Evolutionary conservation across 2,888 invertebrate genomes (phyloP), one percentile per base, ranked within the genome.

Genomic region (Megamerina dolium): DNA sequence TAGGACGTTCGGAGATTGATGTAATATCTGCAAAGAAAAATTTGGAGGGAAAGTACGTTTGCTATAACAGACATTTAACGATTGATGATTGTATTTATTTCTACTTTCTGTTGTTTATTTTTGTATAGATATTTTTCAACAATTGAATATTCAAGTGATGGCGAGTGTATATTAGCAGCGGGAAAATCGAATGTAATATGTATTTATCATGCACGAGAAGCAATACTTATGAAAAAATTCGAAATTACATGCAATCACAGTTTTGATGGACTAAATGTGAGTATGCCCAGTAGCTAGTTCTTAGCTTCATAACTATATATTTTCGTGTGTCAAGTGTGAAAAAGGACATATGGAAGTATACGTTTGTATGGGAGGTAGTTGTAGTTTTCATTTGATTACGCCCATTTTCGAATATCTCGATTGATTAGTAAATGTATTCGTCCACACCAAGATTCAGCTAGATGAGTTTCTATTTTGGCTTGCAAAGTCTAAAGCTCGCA

Each of bases 171-270:
- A 4, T 71, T 99, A 26, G 95, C 93, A 14, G 99, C 84, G 5
- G 99, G 99, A 0, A 87, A 88, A 61, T 93, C 95, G 0, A 91
- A 94, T 68, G 84, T 88, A 68, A 85, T 99, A 34, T 99, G 97
- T 59, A 83, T 99, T 50, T 99, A 97, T 72, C 87, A 89, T 63
- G 80, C 92, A 0, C 74, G 74, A 20, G 89, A 94, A 63, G 78
- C 82, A 3, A 74, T 97, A 19, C 76, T 99, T 4, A 71, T 97
- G 30, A 92, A 88, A 66, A 95, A 91, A 71, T 95, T 93, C 68
- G 86, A 87, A 63, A 85, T 99, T 48, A 95, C 97, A 0, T 86
- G 89, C 70, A 99, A 99, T 65, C 76, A 85, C 50, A 96, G 96
- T 1, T 75, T 99, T 43, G 96, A 97, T 74, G 95, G 90, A 18